A percentile compares a stretch with the other conserved stretches of the same genome.
These are phyloP conservation scores for Hydropsyche tenuis DNA, from an alignment of 1,140 invertebrate genomes.

Conservation along the genomic window DNA sequence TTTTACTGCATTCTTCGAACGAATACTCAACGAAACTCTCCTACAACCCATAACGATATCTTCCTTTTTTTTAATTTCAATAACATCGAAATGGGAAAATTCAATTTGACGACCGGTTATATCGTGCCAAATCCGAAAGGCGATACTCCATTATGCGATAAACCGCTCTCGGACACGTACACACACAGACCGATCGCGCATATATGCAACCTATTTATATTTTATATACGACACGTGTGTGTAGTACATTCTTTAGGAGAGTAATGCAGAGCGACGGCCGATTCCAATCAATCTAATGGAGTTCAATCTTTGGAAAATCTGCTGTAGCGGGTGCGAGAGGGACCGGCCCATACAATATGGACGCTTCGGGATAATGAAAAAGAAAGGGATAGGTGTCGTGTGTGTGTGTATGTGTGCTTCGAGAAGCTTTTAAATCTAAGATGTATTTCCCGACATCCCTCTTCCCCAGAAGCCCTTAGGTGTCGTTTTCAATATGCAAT, in stretches of 20 bases:
- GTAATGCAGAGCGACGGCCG: slow-evolving; percentile 50
- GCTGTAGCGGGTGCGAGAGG: slow-evolving; percentile 51
- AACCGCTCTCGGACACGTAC: slow-evolving; percentile 14
- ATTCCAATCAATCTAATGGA: slow-evolving; percentile 65
- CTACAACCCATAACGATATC: too few species aligned
- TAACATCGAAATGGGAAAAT: slow-evolving; percentile 22
- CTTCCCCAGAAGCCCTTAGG: slow-evolving; percentile 46
- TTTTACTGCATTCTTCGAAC: too few species aligned
- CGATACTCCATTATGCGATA: slow-evolving; percentile 27
- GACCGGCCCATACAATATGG: slow-evolving; percentile 50
- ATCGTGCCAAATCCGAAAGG: not conserved
- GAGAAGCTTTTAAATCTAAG: slow-evolving; percentile 50
- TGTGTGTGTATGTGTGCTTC: not conserved
- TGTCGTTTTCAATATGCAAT: slow-evolving; percentile 52
- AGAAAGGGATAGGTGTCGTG: not conserved
- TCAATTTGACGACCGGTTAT: slow-evolving; percentile 23
- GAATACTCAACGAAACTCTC: not conserved
- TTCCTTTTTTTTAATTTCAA: too few species aligned
- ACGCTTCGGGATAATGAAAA: slow-evolving; percentile 49
- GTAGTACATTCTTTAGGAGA: too few species aligned
- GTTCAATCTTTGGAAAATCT: slow-evolving; percentile 61
- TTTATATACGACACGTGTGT: not conserved
- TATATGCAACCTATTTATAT: too few species aligned
- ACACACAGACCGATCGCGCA: not conserved
- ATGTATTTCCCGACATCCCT: slow-evolving; percentile 44